phyloP scores from a whole-genome alignment of 1,140 invertebrate species.

The Schmidtea mediterranea region DNA sequence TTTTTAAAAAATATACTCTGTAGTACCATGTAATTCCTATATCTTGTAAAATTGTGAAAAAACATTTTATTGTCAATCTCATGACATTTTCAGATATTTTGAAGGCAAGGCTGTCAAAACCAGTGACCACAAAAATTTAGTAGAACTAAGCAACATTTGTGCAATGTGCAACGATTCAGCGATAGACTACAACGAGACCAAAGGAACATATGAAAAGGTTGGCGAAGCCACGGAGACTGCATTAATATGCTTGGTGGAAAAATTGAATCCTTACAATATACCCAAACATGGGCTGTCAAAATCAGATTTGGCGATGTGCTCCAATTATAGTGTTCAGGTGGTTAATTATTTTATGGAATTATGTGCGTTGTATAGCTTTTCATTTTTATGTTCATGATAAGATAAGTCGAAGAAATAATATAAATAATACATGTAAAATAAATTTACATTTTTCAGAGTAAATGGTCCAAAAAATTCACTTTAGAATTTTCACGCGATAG shows the following conservation, averaged over 20 bases:
- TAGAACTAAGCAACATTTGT: constrained; percentile 78
- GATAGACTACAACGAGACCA: constrained; percentile 84
- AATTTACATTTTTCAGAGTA: constrained; percentile 12
- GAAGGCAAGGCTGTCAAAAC: constrained; percentile 42
- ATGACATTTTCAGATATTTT: constrained; percentile 9
- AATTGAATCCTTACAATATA: constrained; percentile 42
- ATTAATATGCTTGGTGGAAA: constrained; percentile 81
- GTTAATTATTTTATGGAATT: too few species aligned
- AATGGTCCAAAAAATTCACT: constrained; percentile 31
- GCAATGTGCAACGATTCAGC: constrained; percentile 98
- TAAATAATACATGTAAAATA: too few species aligned
- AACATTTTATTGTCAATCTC: background rate
- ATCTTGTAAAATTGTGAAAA: background rate
- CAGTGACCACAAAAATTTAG: constrained; percentile 57
- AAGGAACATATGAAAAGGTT: constrained; percentile 42
- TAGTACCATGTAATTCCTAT: too few species aligned
- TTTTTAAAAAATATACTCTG: too few species aligned
- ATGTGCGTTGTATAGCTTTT: too few species aligned
- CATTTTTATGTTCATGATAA: too few species aligned
- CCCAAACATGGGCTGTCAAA: background rate
- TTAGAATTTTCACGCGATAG: constrained; percentile 96
- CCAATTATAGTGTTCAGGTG: background rate
- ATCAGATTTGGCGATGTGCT: background rate
- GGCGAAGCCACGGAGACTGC: constrained; percentile 98
- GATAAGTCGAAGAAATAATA: too few species aligned